Evolutionary conservation across 2,888 invertebrate genomes (phyloP).

Genomic region (Lomographa bimaculata): DNA sequence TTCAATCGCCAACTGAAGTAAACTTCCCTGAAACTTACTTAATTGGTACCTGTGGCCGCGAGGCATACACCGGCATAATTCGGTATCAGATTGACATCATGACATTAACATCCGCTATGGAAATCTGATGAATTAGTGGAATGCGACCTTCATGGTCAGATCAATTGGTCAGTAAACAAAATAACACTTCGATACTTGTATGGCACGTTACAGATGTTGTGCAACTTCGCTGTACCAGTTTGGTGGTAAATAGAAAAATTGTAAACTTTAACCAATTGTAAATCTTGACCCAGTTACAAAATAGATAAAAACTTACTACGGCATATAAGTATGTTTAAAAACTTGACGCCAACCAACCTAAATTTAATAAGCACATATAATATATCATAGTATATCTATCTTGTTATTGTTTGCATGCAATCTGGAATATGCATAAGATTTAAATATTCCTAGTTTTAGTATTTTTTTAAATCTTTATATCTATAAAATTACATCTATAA

Average conservation of each 20-base stretch:
- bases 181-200: conserved; percentile 32
- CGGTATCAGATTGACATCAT: conserved; percentile 22
- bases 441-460: too few species aligned
- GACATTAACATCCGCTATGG: conserved; percentile 42
- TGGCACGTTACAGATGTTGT: conserved; percentile 30
- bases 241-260: conserved; percentile 7
- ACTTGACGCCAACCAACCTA: too few species aligned
- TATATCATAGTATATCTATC: too few species aligned
- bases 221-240: conserved; percentile 12
- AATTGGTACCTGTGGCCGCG: too few species aligned
- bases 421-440: too few species aligned
- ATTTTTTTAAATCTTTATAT: too few species aligned
- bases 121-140: conserved; percentile 33
- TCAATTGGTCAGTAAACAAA: conserved; percentile 37
- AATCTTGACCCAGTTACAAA: conserved; percentile 8
- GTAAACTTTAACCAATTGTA: conserved; percentile 9
- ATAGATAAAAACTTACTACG: background rate
- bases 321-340: background rate
- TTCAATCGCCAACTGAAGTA: too few species aligned
- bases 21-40: too few species aligned
- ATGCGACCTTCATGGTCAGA: conserved; percentile 41
- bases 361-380: too few species aligned
- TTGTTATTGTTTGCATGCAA: too few species aligned
- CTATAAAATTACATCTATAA: too few species aligned
- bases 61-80: too few species aligned